A percentile compares a stretch with the other conserved stretches of the same genome.
These are phyloP conservation scores for Trachemys scripta DNA, from an alignment of 2,113 vertebrate genomes.

Conservation along the genomic window DNA sequence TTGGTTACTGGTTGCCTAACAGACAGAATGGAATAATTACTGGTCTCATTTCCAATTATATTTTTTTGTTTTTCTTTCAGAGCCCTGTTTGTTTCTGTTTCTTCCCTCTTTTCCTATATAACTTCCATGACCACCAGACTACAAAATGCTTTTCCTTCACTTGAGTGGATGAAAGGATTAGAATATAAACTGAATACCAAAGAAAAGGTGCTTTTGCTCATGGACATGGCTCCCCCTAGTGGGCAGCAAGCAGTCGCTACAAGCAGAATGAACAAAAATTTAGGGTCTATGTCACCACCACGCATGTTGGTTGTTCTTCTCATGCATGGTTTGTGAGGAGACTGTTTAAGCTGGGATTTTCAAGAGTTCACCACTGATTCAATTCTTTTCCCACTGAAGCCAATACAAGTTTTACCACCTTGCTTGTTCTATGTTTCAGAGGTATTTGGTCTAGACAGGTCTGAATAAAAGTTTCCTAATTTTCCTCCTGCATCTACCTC, in stretches of 20 bases:
- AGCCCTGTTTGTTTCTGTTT: background rate
- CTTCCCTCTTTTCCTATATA: background rate
- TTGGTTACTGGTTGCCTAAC: slow-evolving; percentile 93
- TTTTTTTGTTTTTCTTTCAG: background rate
- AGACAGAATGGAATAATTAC: slow-evolving; percentile 62
- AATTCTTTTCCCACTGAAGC: background rate
- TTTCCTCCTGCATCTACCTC: background rate
- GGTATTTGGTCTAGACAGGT: background rate
- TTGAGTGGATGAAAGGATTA: background rate
- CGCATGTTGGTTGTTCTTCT: background rate
- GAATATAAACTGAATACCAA: background rate
- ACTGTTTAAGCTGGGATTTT: background rate
- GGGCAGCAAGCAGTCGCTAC: background rate
- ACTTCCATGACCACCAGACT: background rate
- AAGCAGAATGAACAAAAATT: background rate
- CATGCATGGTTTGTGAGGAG: background rate
- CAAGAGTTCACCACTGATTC: background rate
- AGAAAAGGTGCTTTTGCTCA: background rate
- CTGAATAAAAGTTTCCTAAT: background rate
- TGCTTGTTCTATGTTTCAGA: background rate
- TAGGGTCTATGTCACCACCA: background rate
- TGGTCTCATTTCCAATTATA: background rate
- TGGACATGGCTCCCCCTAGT: slow-evolving; percentile 2
- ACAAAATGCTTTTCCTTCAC: background rate
- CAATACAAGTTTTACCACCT: background rate